Percentiles rank a stretch among this genome's conserved stretches.
Evolutionary conservation across 2,888 invertebrate genomes (phyloP).

Genomic region (Chalcis sispes): DNA sequence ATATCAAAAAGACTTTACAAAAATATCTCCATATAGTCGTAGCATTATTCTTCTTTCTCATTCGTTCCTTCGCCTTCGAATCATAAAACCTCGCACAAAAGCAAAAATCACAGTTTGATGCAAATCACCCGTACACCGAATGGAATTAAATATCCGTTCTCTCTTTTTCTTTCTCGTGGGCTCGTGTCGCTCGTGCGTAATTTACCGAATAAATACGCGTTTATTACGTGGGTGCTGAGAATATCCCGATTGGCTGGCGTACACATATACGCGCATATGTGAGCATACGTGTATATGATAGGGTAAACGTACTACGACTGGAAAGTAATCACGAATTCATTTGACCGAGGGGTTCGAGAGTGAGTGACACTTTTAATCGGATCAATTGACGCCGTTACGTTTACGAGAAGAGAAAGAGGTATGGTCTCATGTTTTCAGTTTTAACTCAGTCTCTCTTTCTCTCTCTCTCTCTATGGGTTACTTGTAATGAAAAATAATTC

Average conservation of each 20-base stretch:
- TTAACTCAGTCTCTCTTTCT: not conserved
- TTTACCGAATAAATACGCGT: no score
- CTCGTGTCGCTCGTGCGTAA: no score
- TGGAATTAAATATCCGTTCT: not conserved
- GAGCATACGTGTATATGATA: not conserved
- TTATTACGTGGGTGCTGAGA: not conserved
- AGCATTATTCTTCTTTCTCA: no score
- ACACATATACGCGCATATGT: not conserved
- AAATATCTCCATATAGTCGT: no score
- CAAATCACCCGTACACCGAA: not conserved
- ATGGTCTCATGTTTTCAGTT: not conserved
- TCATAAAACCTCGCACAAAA: no score
- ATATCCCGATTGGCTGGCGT: no score
- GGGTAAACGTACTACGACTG: not conserved
- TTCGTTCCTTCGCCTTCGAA: not conserved
- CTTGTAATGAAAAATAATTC: no score
- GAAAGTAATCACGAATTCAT: conserved; percentile 32
- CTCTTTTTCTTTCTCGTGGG: no score
- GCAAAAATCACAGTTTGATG: not conserved
- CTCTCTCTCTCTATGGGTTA: not conserved
- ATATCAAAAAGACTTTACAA: no score
- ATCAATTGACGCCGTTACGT: conserved; percentile 19
- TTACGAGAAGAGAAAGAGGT: not conserved
- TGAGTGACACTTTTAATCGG: conserved; percentile 29
- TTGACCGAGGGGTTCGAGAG: not conserved